Conservation (phyloP, 2,797 vertebrate species). For the Falco rusticolus region DNA sequence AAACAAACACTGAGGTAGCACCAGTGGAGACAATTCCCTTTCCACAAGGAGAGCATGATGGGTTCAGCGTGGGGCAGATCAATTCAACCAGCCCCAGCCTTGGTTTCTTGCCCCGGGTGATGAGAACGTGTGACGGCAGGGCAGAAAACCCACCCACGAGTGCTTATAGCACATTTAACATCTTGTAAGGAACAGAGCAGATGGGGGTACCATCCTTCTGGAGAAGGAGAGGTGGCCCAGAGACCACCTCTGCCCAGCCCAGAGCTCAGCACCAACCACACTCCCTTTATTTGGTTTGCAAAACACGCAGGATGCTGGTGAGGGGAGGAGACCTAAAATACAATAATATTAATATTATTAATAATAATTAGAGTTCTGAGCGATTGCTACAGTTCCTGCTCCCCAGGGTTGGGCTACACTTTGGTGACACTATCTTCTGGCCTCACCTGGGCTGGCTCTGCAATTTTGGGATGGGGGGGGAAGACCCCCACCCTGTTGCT, state of each 20-base stretch:
- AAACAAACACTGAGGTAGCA: background rate
- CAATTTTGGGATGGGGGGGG: background rate
- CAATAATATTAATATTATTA: background rate
- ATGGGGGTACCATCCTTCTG: background rate
- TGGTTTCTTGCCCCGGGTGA: background rate
- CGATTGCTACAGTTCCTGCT: background rate
- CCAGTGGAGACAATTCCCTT: background rate
- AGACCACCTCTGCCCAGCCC: background rate
- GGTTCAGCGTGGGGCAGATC: background rate
- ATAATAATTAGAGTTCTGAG: background rate
- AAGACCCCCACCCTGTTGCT: constrained; percentile 16
- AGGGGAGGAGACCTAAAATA: background rate
- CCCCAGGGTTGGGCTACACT: background rate
- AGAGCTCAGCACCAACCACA: background rate
- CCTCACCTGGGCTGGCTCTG: background rate
- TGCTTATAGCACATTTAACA: rapidly evolving
- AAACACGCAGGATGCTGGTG: rapidly evolving
- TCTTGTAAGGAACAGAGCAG: background rate
- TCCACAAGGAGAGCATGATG: rapidly evolving
- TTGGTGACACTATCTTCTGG: background rate
- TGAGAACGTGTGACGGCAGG: rapidly evolving
- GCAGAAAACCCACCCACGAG: background rate
- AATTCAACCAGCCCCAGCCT: background rate
- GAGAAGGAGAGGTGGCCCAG: background rate
- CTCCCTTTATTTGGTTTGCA: background rate